Conservation (phyloP, 2,888 invertebrate genomes). For the Elaeidobius kamerunicus region DNA sequence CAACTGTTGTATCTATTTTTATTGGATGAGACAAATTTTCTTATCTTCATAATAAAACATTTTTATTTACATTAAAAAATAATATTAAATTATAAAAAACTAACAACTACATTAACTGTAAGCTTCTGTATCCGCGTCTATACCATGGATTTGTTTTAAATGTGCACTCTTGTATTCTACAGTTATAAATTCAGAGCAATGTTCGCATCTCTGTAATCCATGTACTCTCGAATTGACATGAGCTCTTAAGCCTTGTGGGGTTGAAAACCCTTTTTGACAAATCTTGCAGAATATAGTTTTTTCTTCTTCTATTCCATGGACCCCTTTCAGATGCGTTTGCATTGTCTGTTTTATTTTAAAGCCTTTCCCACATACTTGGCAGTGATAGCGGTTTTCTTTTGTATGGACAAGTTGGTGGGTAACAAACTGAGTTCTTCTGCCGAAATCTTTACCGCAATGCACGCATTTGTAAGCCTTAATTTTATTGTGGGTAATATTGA, state of each 20-base stretch:
- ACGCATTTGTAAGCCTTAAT: constrained; percentile 38
- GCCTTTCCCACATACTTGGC: constrained; percentile 40
- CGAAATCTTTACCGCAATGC: constrained; percentile 39
- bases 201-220: constrained; percentile 24
- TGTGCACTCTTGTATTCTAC: constrained; percentile 24
- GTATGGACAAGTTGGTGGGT: constrained; percentile 42
- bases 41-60: not conserved
- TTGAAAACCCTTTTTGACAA: constrained; percentile 35
- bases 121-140: not conserved
- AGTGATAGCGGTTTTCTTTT: constrained; percentile 39
- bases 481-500: constrained; percentile 40
- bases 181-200: constrained; percentile 26
- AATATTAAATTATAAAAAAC: not conserved
- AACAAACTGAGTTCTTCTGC: constrained; percentile 38
- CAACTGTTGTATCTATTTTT: too few species aligned
- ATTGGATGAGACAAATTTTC: not conserved
- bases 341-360: constrained; percentile 42
- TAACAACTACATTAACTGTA: not conserved
- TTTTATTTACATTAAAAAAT: not conserved
- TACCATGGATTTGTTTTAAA: constrained; percentile 25
- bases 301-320: constrained; percentile 39
- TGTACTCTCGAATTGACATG: constrained; percentile 29
- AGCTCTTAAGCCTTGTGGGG: constrained; percentile 22
- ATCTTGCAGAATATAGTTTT: constrained; percentile 37
- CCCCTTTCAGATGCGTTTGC: constrained; percentile 39